A percentile compares a stretch with the other conserved stretches of the same genome.
Evolutionary conservation across 2,888 invertebrate genomes (phyloP).

Genomic region (Rhyacophila evoluta): DNA sequence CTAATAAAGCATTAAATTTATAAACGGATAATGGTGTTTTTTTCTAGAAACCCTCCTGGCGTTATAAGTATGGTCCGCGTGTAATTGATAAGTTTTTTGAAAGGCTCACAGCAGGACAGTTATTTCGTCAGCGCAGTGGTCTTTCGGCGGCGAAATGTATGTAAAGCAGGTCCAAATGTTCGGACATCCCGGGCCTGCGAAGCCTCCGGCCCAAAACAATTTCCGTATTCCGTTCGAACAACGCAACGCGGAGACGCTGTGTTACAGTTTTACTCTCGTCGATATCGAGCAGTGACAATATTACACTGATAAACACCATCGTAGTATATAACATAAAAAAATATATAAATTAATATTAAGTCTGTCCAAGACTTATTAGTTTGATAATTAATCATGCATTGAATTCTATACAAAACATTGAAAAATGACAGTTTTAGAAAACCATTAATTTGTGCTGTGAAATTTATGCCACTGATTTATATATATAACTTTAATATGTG

Average conservation of each 20-base stretch:
- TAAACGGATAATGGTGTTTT: neutral
- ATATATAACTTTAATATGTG: no score
- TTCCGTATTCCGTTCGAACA: slow-evolving; percentile 42
- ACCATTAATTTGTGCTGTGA: no score
- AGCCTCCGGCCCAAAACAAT: slow-evolving; percentile 49
- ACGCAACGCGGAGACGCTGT: neutral
- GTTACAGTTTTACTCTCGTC: slow-evolving; percentile 49
- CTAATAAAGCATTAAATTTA: neutral
- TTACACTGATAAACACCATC: no score
- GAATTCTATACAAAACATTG: no score
- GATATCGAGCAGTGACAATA: neutral
- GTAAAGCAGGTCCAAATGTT: slow-evolving; percentile 13
- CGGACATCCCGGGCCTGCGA: slow-evolving; percentile 43
- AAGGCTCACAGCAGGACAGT: neutral
- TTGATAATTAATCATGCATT: no score
- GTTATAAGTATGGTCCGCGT: neutral
- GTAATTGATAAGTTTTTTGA: neutral
- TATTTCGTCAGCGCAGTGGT: slow-evolving; percentile 36
- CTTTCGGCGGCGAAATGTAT: slow-evolving; percentile 31
- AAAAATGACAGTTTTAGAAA: no score
- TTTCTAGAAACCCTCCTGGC: neutral
- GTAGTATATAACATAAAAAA: no score
- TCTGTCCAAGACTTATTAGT: no score
- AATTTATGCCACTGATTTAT: no score
- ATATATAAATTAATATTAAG: no score